Percentiles rank a stretch among this genome's conserved stretches.
Evolutionary conservation across 2,888 invertebrate species (phyloP).

Genomic region (Eulithis prunata): DNA sequence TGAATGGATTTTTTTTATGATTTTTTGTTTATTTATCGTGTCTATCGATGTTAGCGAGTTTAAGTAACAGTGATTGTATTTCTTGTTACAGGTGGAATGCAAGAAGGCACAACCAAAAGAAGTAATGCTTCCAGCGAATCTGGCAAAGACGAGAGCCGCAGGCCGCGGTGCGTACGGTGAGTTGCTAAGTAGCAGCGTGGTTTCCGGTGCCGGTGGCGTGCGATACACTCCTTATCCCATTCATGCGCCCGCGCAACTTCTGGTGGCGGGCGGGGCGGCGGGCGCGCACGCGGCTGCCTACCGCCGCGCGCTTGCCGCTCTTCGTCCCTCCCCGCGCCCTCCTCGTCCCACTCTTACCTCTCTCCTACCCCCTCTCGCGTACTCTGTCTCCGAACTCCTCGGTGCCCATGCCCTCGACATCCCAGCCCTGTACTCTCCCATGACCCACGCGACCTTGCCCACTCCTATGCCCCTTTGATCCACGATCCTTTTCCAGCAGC

Average conservation of each 20-base stretch:
- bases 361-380: slow-evolving; percentile 74
- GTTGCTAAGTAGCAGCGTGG: slow-evolving; percentile 93
- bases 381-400: slow-evolving; percentile 84
- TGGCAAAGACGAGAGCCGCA: slow-evolving; percentile 97
- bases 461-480: slow-evolving; percentile 81
- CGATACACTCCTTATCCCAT: slow-evolving; percentile 86
- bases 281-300: slow-evolving; percentile 70
- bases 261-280: slow-evolving; percentile 70
- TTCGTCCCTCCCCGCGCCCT: slow-evolving; percentile 72
- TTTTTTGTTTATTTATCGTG: background rate
- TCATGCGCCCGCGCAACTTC: slow-evolving; percentile 80
- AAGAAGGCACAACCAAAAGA: slow-evolving; percentile 99
- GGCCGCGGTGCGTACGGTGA: slow-evolving; percentile 99
- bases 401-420: slow-evolving; percentile 89
- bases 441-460: slow-evolving; percentile 87
- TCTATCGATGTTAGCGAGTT: background rate
- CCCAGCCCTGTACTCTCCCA: slow-evolving; percentile 86
- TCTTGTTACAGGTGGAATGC: slow-evolving; percentile 96
- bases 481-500: slow-evolving; percentile 80
- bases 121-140: slow-evolving; percentile 99
- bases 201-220: slow-evolving; percentile 83
- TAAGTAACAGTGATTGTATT: background rate
- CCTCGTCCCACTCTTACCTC: slow-evolving; percentile 70
- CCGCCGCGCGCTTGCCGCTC: slow-evolving; percentile 75
- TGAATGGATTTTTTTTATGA: slow-evolving; percentile 8